These are phyloP conservation scores for Suillia variegata DNA, from an alignment of 2,888 invertebrate species.

Conservation along the genomic window DNA sequence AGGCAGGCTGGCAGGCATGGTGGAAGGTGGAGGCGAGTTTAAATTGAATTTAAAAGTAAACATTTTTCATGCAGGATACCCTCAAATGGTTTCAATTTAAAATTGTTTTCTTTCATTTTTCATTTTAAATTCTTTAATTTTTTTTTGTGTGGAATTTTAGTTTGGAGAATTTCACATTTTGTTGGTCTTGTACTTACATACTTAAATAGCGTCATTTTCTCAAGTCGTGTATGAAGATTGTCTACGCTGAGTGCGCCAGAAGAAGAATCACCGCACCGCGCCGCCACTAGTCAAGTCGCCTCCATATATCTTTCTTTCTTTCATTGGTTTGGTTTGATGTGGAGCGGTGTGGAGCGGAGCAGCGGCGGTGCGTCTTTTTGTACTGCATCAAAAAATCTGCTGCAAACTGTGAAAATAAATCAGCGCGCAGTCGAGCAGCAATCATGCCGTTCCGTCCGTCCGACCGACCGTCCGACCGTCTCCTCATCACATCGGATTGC, in stretches of 20 bases:
- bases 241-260: conserved; percentile 23
- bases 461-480: conserved; percentile 28
- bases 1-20: too few species aligned
- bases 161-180: neutral
- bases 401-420: conserved; percentile 61
- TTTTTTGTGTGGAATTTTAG: too few species aligned
- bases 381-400: conserved; percentile 57
- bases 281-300: conserved; percentile 45
- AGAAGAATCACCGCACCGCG: too few species aligned
- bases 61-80: neutral
- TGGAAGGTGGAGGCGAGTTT: conserved; percentile 19
- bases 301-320: conserved; percentile 56
- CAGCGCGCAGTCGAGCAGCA: conserved; percentile 53
- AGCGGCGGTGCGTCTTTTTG: conserved; percentile 31
- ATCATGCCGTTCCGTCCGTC: conserved; percentile 28
- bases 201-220: neutral
- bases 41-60: conserved; percentile 16
- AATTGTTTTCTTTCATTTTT: conserved; percentile 9
- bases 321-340: too few species aligned
- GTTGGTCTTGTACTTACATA: too few species aligned
- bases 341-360: too few species aligned
- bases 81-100: conserved; percentile 7
- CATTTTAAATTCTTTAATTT: neutral
- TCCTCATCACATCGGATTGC: conserved; percentile 30
- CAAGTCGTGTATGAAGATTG: neutral